Conservation (phyloP, 2,797 vertebrate species). For the Pangasius macronema region DNA sequence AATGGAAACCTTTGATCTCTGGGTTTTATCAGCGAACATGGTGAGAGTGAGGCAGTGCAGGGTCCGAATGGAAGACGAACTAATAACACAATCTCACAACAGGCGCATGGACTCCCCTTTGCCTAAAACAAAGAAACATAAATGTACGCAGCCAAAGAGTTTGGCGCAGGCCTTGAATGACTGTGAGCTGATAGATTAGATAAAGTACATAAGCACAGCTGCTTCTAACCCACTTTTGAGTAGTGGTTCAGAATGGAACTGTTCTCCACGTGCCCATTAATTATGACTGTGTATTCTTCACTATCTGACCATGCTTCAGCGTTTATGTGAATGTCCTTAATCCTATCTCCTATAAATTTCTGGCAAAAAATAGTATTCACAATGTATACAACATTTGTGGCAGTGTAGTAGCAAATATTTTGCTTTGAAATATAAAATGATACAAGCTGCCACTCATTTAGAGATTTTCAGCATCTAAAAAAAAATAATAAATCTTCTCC, state of each 20-base stretch:
- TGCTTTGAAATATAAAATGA: neutral
- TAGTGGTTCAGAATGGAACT: constrained; percentile 8
- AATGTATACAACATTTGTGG: neutral
- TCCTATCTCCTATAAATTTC: neutral
- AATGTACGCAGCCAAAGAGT: neutral
- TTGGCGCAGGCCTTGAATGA: constrained; percentile 10
- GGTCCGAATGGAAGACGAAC: constrained; percentile 50
- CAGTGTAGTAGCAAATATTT: neutral
- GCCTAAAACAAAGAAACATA: constrained; percentile 34
- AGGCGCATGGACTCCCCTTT: constrained; percentile 4
- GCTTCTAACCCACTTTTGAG: neutral
- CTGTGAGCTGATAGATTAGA: constrained; percentile 25
- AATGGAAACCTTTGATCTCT: constrained; percentile 79
- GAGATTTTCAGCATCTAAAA: neutral
- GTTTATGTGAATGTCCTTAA: too few relatives aligned
- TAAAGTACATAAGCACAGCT: constrained; percentile 31
- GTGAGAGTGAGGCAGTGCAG: constrained; percentile 73
- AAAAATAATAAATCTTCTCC: neutral
- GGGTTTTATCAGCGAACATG: constrained; percentile 74
- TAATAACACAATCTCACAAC: constrained; percentile 15
- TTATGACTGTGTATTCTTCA: neutral
- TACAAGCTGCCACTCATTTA: neutral
- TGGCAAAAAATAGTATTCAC: neutral
- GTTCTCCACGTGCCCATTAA: neutral
- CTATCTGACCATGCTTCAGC: neutral